Evolutionary conservation across 2,888 invertebrate genomes (phyloP).

Genomic region (Drosophila differens): DNA sequence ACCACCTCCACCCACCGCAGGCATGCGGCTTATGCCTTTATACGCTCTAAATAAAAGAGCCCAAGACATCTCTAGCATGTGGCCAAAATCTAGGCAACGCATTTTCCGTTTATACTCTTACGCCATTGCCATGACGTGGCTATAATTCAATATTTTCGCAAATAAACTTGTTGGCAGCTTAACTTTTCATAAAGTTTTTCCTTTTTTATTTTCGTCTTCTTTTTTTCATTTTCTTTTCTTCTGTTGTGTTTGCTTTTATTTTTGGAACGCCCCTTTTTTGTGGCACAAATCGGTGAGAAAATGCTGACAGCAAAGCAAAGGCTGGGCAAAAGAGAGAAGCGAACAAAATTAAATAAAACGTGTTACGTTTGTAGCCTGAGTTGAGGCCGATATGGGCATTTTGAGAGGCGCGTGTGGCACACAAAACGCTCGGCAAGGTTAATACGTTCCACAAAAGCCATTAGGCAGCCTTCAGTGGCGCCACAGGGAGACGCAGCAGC

Average conservation of each 20-base stretch:
- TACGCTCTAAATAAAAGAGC: conserved; percentile 63
- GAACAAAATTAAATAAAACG: conserved; percentile 76
- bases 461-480: conserved; percentile 52
- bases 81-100: conserved; percentile 69
- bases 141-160: conserved; percentile 79
- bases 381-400: conserved; percentile 38
- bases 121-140: conserved; percentile 61
- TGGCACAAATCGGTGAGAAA: conserved; percentile 72
- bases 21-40: conserved; percentile 72
- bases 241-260: conserved; percentile 52
- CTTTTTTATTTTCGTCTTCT: conserved; percentile 15
- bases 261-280: conserved; percentile 57
- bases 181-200: conserved; percentile 71
- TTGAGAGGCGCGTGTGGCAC: conserved; percentile 50
- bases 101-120: conserved; percentile 42
- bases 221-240: neutral
- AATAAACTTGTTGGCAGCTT: conserved; percentile 81
- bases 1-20: conserved; percentile 19
- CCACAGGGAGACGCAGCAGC: conserved; percentile 22
- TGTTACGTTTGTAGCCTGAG: conserved; percentile 72
- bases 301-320: conserved; percentile 69
- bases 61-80: conserved; percentile 63
- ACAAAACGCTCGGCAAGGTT: conserved; percentile 64
- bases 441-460: conserved; percentile 75
- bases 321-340: conserved; percentile 34